These are phyloP conservation scores for Dysmachus trigonus DNA, from an alignment of 2,888 invertebrate genomes.

Conservation along the genomic window DNA sequence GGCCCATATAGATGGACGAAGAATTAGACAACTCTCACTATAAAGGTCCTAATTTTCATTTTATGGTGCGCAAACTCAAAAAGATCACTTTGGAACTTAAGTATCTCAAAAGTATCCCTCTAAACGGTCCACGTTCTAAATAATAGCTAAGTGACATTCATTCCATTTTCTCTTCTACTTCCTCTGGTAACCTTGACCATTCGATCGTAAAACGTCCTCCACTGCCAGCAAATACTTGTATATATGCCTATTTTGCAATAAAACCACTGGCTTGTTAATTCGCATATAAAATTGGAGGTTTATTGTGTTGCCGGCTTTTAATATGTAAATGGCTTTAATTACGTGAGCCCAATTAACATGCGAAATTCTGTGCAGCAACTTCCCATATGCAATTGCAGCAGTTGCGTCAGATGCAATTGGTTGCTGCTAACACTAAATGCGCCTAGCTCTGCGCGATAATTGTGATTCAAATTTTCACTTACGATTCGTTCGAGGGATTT, in stretches of 20 bases:
- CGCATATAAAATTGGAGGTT: conserved; percentile 39
- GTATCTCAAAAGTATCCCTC: neutral
- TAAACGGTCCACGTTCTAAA: neutral
- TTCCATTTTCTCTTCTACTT: neutral
- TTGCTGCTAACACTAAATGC: neutral
- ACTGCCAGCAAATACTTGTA: neutral
- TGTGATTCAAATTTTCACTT: conserved; percentile 22
- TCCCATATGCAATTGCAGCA: conserved; percentile 10
- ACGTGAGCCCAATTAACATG: conserved; percentile 45
- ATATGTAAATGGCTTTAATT: conserved; percentile 46
- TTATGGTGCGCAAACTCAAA: no score
- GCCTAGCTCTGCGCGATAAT: neutral
- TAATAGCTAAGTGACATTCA: neutral
- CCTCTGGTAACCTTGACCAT: conserved; percentile 7
- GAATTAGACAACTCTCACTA: no score
- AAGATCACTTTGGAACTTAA: neutral
- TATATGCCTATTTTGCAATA: neutral
- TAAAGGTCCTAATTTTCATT: no score
- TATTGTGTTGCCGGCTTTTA: conserved; percentile 43
- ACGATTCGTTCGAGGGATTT: conserved; percentile 7
- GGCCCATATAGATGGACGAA: no score
- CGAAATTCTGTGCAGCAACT: conserved; percentile 24
- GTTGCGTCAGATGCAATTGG: conserved; percentile 26
- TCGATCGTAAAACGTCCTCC: neutral
- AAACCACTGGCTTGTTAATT: conserved; percentile 31